Evolutionary conservation across 2,888 invertebrate species (phyloP), one percentile per base, ranked within the genome.

Genomic region (Cheilosia vulpina): DNA sequence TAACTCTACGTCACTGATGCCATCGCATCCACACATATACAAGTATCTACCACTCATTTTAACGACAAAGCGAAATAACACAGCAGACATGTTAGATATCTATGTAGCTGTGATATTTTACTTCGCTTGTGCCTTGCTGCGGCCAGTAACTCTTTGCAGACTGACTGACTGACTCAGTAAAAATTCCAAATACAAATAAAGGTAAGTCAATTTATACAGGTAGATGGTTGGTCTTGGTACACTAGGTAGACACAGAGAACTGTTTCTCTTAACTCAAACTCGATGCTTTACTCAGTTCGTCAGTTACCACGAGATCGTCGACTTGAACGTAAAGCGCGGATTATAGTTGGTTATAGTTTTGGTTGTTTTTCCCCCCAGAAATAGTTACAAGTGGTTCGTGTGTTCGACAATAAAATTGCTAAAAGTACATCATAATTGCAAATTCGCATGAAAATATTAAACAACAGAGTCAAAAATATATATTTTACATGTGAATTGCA

Each of bases 241-340:
- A 31, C 31, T 31, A 31, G 31, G 38, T 21, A 72, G 38, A 47
- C 65, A 50, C 53, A 50, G 55, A 58, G 38, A 15, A n/a, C 31
- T 80, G 53, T 34, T 79, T 65, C 83, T 84, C 83, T 79, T 84
- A 69, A 84, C 50, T 58, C 17, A 34, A 68, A 84, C 50, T 53
- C 17, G 34, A 68, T 45, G 60, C 43, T 57, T 47, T 17, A 45
- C 66, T 79, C 68, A 79, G 21, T 21, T 21, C 2, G 21, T 21
- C 21, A 21, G 83, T 84, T 75, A 75, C 73, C 63, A 68, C 75
- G 69, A 79, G 83, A 84, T 79, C 73, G 75, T 79, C 63, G 75
- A 73, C 41, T 65, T 79, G 75, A 73, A 79, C 79, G 79, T 58
- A 24, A 63, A 60, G 53, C 73, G 75, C 79, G 83, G 79, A 75